These are phyloP conservation scores for Plusia festucae DNA, from an alignment of 2,888 invertebrate genomes.

Conservation along the genomic window DNA sequence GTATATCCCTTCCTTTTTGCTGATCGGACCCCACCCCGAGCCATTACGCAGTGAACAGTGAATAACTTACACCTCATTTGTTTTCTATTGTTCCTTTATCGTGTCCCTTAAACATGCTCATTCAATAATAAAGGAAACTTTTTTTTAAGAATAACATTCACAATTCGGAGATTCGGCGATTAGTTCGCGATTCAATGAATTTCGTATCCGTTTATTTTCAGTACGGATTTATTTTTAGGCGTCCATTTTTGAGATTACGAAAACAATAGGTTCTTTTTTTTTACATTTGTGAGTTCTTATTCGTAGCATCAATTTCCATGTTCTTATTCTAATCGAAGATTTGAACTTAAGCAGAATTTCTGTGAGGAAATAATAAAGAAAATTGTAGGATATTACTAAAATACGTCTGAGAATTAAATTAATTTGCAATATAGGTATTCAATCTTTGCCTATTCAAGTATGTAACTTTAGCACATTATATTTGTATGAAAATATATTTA, in stretches of 20 bases:
- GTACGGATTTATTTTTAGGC: not conserved
- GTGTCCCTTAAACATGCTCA: conserved; percentile 67
- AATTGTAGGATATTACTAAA: no score
- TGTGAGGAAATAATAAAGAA: no score
- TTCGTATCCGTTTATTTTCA: conserved; percentile 21
- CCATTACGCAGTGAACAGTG: conserved; percentile 70
- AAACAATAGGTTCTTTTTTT: not conserved
- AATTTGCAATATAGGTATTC: no score
- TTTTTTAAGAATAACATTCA: conserved; percentile 56
- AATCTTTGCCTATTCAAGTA: no score
- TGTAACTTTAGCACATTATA: no score
- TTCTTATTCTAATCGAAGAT: no score
- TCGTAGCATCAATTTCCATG: not conserved
- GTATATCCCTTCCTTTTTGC: conserved; percentile 41
- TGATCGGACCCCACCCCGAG: conserved; percentile 53
- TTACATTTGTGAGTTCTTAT: not conserved
- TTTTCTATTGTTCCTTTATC: conserved; percentile 80
- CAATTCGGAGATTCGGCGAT: conserved; percentile 48
- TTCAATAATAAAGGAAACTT: conserved; percentile 44
- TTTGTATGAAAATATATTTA: no score
- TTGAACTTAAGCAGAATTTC: no score
- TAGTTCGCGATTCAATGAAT: conserved; percentile 50
- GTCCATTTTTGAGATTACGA: not conserved
- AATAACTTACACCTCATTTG: conserved; percentile 82
- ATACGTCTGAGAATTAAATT: no score